Evolutionary conservation across 2,797 vertebrate genomes (phyloP).

Genomic region (Arctocebus calabarensis): DNA sequence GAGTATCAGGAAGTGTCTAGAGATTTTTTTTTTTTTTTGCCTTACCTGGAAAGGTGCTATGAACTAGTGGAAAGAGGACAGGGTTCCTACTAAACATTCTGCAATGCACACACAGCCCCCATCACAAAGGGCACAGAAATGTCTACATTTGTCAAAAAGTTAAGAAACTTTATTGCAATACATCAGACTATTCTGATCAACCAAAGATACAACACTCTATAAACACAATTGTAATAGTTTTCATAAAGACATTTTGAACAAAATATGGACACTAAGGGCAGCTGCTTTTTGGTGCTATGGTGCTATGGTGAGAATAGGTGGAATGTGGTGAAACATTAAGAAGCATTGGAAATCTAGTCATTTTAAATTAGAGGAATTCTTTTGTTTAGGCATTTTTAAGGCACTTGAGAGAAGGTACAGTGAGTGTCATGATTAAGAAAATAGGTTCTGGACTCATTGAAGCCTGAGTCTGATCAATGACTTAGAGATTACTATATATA

Average conservation of each 20-base stretch:
- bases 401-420: neutral
- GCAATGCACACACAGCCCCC: neutral
- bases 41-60: neutral
- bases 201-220: neutral
- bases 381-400: neutral
- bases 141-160: neutral
- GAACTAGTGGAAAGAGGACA: neutral
- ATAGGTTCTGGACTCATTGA: neutral
- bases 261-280: neutral
- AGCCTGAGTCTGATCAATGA: neutral
- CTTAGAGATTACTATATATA: neutral
- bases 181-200: neutral
- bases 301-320: neutral
- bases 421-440: neutral
- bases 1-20: neutral
- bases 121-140: neutral
- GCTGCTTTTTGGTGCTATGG: neutral
- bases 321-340: neutral
- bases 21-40: neutral
- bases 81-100: neutral
- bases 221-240: neutral
- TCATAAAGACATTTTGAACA: neutral
- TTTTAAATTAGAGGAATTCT: neutral
- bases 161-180: neutral
- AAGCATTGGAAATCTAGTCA: neutral